These are phyloP conservation scores for Nemotelus pantherinus DNA, from an alignment of 2,888 invertebrate species.

Conservation along the genomic window DNA sequence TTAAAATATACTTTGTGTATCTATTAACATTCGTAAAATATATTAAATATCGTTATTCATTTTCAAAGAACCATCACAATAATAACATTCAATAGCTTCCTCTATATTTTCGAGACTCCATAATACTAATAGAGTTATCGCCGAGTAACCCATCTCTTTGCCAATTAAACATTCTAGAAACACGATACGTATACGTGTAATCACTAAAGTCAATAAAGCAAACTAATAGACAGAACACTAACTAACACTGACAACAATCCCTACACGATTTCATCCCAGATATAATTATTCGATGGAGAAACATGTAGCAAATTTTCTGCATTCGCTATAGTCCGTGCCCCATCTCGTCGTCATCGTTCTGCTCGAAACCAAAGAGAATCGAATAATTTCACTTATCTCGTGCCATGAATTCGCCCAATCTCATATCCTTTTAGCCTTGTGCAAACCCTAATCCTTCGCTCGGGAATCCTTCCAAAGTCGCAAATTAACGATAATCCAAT, in stretches of 20 bases:
- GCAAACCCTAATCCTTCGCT: slow-evolving; percentile 34
- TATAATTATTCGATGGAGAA: slow-evolving; percentile 25
- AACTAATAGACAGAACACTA: slow-evolving; percentile 33
- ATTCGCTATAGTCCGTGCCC: background rate
- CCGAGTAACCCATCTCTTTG: slow-evolving; percentile 29
- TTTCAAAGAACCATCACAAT: too few species aligned
- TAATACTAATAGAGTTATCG: slow-evolving; percentile 19
- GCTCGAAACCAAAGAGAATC: slow-evolving; percentile 42
- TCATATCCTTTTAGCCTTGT: slow-evolving; percentile 32
- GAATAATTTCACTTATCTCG: slow-evolving; percentile 42
- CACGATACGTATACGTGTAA: slow-evolving; percentile 20
- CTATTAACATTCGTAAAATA: too few species aligned
- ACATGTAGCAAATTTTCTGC: slow-evolving; percentile 17
- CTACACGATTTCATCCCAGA: slow-evolving; percentile 40
- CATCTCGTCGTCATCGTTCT: background rate
- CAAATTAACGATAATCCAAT: slow-evolving; percentile 53
- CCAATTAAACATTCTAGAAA: slow-evolving; percentile 28
- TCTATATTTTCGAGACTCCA: background rate
- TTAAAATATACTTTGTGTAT: too few species aligned
- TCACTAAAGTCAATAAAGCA: slow-evolving; percentile 37
- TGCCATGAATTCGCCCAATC: slow-evolving; percentile 31
- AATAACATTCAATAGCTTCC: too few species aligned
- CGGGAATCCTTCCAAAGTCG: slow-evolving; percentile 37
- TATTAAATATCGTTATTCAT: too few species aligned
- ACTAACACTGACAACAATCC: slow-evolving; percentile 41